These are phyloP conservation scores for Allolobophora icterica DNA, from an alignment of 2,888 invertebrate genomes.

Conservation along the genomic window DNA sequence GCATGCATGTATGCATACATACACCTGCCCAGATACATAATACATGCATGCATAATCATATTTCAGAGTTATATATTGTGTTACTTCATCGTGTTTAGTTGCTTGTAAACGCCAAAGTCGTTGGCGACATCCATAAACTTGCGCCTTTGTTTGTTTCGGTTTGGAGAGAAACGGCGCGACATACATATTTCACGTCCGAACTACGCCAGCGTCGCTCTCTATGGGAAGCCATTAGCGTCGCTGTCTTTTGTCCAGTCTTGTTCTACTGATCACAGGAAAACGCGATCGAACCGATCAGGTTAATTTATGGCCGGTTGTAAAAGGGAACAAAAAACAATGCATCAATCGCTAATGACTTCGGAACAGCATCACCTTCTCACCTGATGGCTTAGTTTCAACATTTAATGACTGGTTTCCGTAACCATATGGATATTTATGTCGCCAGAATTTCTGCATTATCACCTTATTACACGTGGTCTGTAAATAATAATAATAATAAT, in stretches of 20 bases:
- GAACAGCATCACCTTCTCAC: not conserved
- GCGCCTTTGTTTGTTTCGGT: not conserved
- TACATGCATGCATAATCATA: not conserved
- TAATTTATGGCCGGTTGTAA: not conserved
- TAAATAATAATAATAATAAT: no score
- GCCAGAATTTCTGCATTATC: no score
- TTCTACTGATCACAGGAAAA: not conserved
- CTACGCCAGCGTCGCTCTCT: not conserved
- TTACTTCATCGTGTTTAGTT: not conserved
- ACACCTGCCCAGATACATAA: not conserved
- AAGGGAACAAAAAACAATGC: not conserved
- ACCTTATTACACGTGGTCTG: no score
- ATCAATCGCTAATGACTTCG: not conserved
- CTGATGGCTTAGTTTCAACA: not conserved
- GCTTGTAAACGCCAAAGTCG: not conserved
- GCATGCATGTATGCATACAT: no score
- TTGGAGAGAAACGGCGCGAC: not conserved
- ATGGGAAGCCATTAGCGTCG: not conserved
- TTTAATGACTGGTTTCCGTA: no score
- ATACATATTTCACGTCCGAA: not conserved
- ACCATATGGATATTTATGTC: no score
- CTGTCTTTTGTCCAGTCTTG: not conserved
- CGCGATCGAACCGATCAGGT: not conserved
- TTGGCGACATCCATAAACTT: not conserved
- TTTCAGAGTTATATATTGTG: not conserved